Evolutionary conservation across 1,140 invertebrate genomes (phyloP).

Genomic region (Chironomus tepperi): DNA sequence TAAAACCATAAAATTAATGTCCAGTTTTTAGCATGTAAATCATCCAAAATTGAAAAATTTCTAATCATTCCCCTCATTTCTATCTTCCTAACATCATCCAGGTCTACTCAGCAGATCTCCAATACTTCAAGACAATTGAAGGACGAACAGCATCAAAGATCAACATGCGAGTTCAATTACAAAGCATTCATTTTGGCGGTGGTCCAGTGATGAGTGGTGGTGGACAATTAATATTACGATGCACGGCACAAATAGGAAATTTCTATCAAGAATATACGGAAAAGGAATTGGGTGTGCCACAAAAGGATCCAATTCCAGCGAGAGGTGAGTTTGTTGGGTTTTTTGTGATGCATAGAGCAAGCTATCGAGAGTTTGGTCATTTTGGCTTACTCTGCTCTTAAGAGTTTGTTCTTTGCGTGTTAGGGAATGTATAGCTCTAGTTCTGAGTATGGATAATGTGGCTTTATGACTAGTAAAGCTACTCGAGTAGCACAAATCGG

Average conservation of each 20-base stretch:
- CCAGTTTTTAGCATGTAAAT: no score
- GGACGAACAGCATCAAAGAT: conserved; percentile 36
- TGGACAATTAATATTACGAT: conserved; percentile 43
- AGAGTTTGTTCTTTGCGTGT: no score
- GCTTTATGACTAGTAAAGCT: no score
- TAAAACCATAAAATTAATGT: no score
- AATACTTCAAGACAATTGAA: conserved; percentile 37
- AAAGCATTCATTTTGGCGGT: conserved; percentile 34
- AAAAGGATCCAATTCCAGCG: conserved; percentile 47
- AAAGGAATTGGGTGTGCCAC: conserved; percentile 43
- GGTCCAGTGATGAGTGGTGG: conserved; percentile 31
- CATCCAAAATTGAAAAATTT: no score
- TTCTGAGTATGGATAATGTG: no score
- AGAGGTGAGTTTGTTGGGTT: conserved; percentile 41
- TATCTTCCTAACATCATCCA: not conserved
- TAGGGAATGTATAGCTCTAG: no score
- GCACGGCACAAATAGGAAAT: conserved; percentile 44
- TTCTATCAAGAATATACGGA: conserved; percentile 46
- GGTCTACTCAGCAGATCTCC: conserved; percentile 29
- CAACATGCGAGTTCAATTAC: conserved; percentile 39
- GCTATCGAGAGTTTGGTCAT: no score
- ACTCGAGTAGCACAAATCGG: no score
- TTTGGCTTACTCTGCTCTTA: no score
- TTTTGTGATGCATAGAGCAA: no score
- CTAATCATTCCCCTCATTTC: no score